Conservation (phyloP, 2,888 invertebrate genomes). For the Meta bourneti region DNA sequence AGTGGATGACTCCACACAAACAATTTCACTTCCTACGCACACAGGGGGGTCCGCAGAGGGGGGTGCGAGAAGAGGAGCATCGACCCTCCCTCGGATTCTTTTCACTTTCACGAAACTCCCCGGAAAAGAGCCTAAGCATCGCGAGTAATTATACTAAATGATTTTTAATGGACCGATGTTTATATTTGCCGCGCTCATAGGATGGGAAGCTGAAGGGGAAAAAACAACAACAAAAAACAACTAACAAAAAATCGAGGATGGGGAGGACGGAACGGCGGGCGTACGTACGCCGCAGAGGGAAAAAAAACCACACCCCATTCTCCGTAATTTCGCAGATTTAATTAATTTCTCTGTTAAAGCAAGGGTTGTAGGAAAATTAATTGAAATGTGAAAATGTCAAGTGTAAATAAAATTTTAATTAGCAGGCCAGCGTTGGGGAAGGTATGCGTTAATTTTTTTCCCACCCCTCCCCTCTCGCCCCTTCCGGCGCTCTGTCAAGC, state of each 20-base stretch:
- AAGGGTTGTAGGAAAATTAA: slow-evolving; percentile 75
- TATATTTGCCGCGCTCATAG: slow-evolving; percentile 62
- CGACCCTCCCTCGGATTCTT: slow-evolving; percentile 24
- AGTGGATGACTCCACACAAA: slow-evolving; percentile 48
- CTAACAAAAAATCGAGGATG: not conserved
- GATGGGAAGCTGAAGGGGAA: slow-evolving; percentile 12
- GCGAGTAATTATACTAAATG: slow-evolving; percentile 75
- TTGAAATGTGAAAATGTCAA: slow-evolving; percentile 77
- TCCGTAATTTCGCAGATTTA: slow-evolving; percentile 76
- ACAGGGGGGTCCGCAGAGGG: not conserved
- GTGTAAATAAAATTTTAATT: slow-evolving; percentile 77
- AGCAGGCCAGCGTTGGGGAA: slow-evolving; percentile 66
- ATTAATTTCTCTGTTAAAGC: slow-evolving; percentile 75
- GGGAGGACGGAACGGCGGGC: not conserved
- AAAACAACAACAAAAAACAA: not conserved
- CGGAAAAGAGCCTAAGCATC: slow-evolving; percentile 47
- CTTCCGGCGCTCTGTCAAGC: slow-evolving; percentile 60
- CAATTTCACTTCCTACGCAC: slow-evolving; percentile 43
- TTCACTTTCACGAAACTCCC: slow-evolving; percentile 32
- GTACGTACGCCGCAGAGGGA: not conserved
- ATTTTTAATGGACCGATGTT: slow-evolving; percentile 76
- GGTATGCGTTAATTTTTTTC: slow-evolving; percentile 75
- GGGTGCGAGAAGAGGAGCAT: not conserved
- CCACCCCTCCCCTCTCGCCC: slow-evolving; percentile 29
- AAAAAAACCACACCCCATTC: slow-evolving; percentile 44